Evolutionary conservation across 2,797 vertebrate genomes (phyloP), one percentile per base, ranked within the genome.

Genomic region (Mormyrus hasselquistii): DNA sequence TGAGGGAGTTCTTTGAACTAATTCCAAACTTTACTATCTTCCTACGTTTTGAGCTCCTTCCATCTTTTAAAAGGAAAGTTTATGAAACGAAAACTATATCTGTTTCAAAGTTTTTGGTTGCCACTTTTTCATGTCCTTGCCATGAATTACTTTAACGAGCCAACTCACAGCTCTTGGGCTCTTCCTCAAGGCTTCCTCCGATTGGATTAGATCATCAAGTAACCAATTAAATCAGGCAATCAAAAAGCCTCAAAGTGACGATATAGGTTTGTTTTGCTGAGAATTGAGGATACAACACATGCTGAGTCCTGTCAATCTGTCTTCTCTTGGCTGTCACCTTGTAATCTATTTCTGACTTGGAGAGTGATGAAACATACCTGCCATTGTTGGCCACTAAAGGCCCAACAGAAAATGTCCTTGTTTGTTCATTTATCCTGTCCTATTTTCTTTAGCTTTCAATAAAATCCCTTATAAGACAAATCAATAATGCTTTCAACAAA

Each of bases 11-110:
- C 84, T 86, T 53, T 52, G 49, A 53, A 52, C 25, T 55, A 8
- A 34, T 86, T 86, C 84, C 84, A 14, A 86, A 86, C n/a, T 86
- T 34, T 55, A 19, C 52, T 53, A 86, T 86, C 49, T 86, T 49
- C 84, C 84, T 34, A 86, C 49, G n/a, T 86, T 52, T 86, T 55
- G 10, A 52, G 9, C 25, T 86, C 22, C n/a, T 84, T 84, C 82
- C 47, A 22, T 84, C 22, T 55, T 29, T 38, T 55, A 34, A 86
- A 29, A 34, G 49, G 14, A 73, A 38, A 38, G 69, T 38, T 38
- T 38, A 38, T 7, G 50, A 86, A 86, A 86, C 6, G 1, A 10
- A 86, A 86, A 29, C 49, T 55, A 29, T 34, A 47, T 47, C 41
- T 82, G 16, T 82, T 82, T 47, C 41, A 82, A 82, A 47, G 16